Base-by-base conservation (phyloP, 2,888 invertebrate species). In the Lysandra bellargus region DNA sequence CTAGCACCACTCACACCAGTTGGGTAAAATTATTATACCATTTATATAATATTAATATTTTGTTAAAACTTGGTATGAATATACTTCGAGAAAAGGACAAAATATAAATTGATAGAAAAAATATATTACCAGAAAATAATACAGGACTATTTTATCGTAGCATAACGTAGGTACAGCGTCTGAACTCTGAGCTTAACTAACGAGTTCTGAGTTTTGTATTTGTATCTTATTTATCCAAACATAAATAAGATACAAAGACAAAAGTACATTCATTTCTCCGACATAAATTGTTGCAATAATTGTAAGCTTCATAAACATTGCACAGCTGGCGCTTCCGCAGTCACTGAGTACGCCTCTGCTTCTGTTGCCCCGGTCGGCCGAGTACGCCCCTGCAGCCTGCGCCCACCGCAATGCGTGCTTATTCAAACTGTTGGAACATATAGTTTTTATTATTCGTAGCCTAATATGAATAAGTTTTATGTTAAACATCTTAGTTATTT, bases 401-500 rank as follows among this genome's bases (percentile, higher is more conserved):
- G 69, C 69, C 17, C 69, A 33, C 69, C 37, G 69, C 69, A 69
- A 33, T 69, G 69, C 69, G 69, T 69, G 69, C 69, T 33, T 69
- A 14, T 69, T 14, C 69, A 33, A 33, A 30, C 30, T 69, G 33
- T 14, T 33, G 23, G 30, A 30, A 64, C 30, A 5, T 23, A 14
- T 17, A 69, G 37, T 33, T 14, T 33, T 33, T 69, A 14, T 17
- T 33, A 37, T 37, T 33, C 5, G 12, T 33, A 17, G 23, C 23
- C 33, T 33, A 69, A 33, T 69, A 2, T 33, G 33, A 64, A 64
- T 23, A 4, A 9, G 1, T 61, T 23, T 61, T 61, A 2, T 61
- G 61, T 61, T 61, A 2, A 6, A 61, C 2, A 2, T n/a, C 6
- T 57, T 57, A 57, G n/a, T 60, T 61, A 53, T 53, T 61, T n/a